Conservation (phyloP, 64 coral and sea anemone species). For the Trachythela sp. region DNA sequence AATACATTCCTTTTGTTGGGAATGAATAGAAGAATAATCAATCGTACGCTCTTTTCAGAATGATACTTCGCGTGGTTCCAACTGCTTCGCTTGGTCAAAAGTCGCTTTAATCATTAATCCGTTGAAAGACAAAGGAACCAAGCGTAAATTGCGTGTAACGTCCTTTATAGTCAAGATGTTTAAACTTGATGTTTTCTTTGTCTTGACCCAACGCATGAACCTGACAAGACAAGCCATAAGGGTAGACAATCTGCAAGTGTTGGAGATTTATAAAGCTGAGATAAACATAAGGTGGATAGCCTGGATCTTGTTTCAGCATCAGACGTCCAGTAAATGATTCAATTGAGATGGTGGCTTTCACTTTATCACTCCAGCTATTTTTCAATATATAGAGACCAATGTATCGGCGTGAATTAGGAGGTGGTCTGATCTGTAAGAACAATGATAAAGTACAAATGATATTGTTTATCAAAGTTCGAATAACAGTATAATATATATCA, state of each 20-base stretch:
- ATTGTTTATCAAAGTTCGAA: too few species aligned
- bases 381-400: slow-evolving; percentile 59
- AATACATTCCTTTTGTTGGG: too few species aligned
- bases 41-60: too few species aligned
- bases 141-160: slow-evolving; percentile 55
- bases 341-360: slow-evolving; percentile 67
- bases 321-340: slow-evolving; percentile 45
- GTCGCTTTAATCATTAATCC: slow-evolving; percentile 24
- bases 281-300: slow-evolving; percentile 57
- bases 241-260: slow-evolving; percentile 75
- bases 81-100: too few species aligned
- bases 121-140: slow-evolving; percentile 76
- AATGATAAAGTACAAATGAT: too few species aligned
- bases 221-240: slow-evolving; percentile 58
- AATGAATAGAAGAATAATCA: too few species aligned
- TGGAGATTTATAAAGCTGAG: slow-evolving; percentile 60
- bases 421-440: slow-evolving; percentile 51
- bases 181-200: slow-evolving; percentile 69
- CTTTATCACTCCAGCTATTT: slow-evolving; percentile 74
- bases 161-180: slow-evolving; percentile 33
- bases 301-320: slow-evolving; percentile 64
- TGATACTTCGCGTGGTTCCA: too few species aligned
- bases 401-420: slow-evolving; percentile 42
- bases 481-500: neutral
- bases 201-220: slow-evolving; percentile 80